These are phyloP conservation scores for Agyllia agylla DNA, from an alignment of 2,888 invertebrate species.

Conservation along the genomic window DNA sequence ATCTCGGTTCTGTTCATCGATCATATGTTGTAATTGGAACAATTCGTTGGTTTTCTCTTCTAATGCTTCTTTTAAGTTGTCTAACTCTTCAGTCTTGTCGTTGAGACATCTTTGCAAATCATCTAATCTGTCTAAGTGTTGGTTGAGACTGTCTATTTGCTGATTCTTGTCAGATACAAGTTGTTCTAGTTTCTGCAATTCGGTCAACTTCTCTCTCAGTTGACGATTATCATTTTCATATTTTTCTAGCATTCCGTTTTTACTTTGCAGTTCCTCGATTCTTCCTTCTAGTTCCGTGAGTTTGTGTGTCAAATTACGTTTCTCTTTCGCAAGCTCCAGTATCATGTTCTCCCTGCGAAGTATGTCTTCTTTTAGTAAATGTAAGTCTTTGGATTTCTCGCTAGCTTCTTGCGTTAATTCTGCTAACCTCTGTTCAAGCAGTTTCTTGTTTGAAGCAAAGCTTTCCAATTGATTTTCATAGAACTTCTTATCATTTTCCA, in stretches of 20 bases:
- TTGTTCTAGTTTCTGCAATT: conserved; percentile 88
- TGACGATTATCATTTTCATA: conserved; percentile 86
- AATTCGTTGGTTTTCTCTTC: conserved; percentile 86
- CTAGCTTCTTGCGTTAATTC: conserved; percentile 90
- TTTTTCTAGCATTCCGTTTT: conserved; percentile 84
- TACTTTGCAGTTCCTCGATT: conserved; percentile 87
- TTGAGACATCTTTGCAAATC: conserved; percentile 87
- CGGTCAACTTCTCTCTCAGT: conserved; percentile 87
- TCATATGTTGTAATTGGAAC: conserved; percentile 85
- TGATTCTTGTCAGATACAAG: conserved; percentile 90
- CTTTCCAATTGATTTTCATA: conserved; percentile 90
- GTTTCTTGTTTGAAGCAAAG: conserved; percentile 88
- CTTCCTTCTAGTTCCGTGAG: conserved; percentile 88
- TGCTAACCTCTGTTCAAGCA: conserved; percentile 90
- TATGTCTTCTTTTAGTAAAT: conserved; percentile 90
- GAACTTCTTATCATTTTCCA: conserved; percentile 90
- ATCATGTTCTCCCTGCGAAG: conserved; percentile 91
- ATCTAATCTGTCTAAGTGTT: conserved; percentile 87
- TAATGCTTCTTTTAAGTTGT: conserved; percentile 87
- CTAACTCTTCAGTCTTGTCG: conserved; percentile 88
- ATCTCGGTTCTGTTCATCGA: conserved; percentile 84
- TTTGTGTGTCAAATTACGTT: conserved; percentile 88
- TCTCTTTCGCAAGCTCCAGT: conserved; percentile 90
- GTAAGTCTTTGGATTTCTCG: conserved; percentile 89
- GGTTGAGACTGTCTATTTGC: conserved; percentile 89